Base-by-base conservation (phyloP, 1,140 invertebrate genomes). In the Zaprionus camerounensis region DNA sequence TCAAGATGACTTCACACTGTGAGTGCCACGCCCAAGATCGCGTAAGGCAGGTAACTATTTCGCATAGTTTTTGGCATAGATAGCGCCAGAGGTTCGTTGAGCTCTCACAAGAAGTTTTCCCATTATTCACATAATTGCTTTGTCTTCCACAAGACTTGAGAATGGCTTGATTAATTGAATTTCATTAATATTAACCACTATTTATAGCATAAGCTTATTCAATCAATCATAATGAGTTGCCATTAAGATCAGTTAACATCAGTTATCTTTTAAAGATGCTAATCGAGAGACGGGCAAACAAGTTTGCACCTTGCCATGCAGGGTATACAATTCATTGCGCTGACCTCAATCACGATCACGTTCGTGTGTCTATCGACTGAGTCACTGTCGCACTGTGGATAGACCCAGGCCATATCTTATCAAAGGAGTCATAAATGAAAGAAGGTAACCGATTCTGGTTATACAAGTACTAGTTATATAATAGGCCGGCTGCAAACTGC, bases 341-440 rank as follows among this genome's bases (percentile, higher is more conserved):
- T 44, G 58, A 69, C 55, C 64, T 53, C 66, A 55, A 76, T 72
- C 51, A 71, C 26, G 28, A 57, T 64, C 73, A 65, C 74, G 46
- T 75, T 56, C 61, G 28, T 69, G 55, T 66, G 55, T 66, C 64
- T 71, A 68, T 71, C 44, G 68, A 22, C 56, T 81, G 66, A 64
- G 41, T 81, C 64, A 71, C 64, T 64, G 41, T 78, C 59, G 65
- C 59, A 68, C 58, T 71, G 51, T 78, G 36, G 58, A 76, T 46
- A 71, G 64, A 13, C 63, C 46, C 24, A 20, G 26, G 34, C 53
- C 67, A 36, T 79, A 76, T 79, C 77, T 79, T 79, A 79, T 79
- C 77, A 22, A 59, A 63, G 55, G 56, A 62, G 53, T 24, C 44
- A 17, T 28, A 55, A 59, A 61, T 62, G 34, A 74, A 74, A 46